Conservation (phyloP, 2,888 invertebrate species). For the Aphodius sticticus region DNA sequence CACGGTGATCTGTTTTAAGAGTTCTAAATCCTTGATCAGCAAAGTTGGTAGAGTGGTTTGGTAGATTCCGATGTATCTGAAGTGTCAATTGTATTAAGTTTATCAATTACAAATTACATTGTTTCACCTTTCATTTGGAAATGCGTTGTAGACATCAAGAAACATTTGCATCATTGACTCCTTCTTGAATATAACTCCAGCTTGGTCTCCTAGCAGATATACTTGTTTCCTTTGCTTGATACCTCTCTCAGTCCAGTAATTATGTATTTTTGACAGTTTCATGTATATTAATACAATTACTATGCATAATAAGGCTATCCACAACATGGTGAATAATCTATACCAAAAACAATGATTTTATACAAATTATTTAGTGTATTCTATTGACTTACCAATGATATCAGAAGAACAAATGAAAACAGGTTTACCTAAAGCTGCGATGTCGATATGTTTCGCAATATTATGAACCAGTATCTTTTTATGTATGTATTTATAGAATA, state of each 20-base stretch:
- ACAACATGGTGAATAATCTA: background rate
- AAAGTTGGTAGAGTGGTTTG: slow-evolving; percentile 44
- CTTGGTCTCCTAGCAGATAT: slow-evolving; percentile 36
- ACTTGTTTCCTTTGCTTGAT: slow-evolving; percentile 34
- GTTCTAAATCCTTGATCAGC: slow-evolving; percentile 48
- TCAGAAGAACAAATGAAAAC: too few species aligned
- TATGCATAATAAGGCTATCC: background rate
- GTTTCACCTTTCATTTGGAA: slow-evolving; percentile 35
- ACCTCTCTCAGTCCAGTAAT: slow-evolving; percentile 36
- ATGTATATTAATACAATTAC: background rate
- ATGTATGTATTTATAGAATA: background rate
- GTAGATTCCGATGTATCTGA: slow-evolving; percentile 47
- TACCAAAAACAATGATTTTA: too few species aligned
- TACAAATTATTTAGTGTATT: too few species aligned
- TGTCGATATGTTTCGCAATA: background rate
- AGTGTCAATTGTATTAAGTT: slow-evolving; percentile 17
- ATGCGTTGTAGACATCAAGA: slow-evolving; percentile 27
- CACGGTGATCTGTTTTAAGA: slow-evolving; percentile 55
- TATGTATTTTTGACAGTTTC: slow-evolving; percentile 32
- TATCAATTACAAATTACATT: background rate
- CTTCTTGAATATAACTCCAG: slow-evolving; percentile 24
- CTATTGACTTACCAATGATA: too few species aligned
- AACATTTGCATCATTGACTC: slow-evolving; percentile 24
- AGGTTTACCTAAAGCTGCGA: background rate
- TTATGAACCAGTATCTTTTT: background rate